These are phyloP conservation scores for Chirona hameri DNA, from an alignment of 2,888 invertebrate species.

Conservation along the genomic window DNA sequence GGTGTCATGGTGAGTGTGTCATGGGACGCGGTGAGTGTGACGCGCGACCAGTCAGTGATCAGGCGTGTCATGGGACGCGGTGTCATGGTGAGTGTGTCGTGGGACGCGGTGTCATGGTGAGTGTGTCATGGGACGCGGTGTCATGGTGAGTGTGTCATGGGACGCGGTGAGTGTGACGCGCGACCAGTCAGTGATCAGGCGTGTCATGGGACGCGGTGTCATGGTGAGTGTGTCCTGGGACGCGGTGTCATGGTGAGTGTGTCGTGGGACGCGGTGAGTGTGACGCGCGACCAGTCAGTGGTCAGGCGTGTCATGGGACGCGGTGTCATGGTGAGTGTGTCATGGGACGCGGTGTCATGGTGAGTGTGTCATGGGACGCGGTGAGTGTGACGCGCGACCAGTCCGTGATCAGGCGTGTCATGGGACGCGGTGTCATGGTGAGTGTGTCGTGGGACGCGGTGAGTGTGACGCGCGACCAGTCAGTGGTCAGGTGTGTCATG, in stretches of 20 bases:
- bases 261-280: conserved; percentile 55
- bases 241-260: too few species aligned
- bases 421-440: too few species aligned
- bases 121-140: too few species aligned
- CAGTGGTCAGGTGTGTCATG: too few species aligned
- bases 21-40: conserved; percentile 49
- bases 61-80: conserved; percentile 58
- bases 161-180: conserved; percentile 39
- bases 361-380: conserved; percentile 58
- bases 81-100: conserved; percentile 35
- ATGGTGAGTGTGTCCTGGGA: too few species aligned
- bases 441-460: conserved; percentile 58
- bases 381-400: conserved; percentile 37
- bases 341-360: too few species aligned
- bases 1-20: conserved; percentile 50
- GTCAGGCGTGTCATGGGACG: conserved; percentile 61
- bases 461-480: conserved; percentile 27
- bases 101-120: too few species aligned
- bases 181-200: too few species aligned
- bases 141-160: conserved; percentile 57
- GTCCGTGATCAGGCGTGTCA: too few species aligned
- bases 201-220: conserved; percentile 58
- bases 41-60: too few species aligned
- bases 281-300: too few species aligned
- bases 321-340: too few species aligned